Percentiles rank a stretch among this genome's conserved stretches.
These are phyloP conservation scores for Polyergus mexicanus DNA, from an alignment of 1,140 invertebrate species.

Conservation along the genomic window DNA sequence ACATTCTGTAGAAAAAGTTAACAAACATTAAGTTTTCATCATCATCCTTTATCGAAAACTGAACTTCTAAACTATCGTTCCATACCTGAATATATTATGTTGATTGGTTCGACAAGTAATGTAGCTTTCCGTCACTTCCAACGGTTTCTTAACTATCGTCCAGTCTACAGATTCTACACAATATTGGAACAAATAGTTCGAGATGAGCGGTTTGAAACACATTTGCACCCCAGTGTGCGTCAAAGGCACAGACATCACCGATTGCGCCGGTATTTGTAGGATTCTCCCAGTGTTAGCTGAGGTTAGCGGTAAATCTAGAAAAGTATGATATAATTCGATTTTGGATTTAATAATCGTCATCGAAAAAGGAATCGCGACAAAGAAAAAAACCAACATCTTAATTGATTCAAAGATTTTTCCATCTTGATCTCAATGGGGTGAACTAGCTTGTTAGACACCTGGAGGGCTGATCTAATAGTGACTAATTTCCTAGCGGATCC, in stretches of 20 bases:
- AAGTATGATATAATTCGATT: neutral
- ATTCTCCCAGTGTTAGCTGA: conserved; percentile 73
- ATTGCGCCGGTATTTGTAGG: conserved; percentile 83
- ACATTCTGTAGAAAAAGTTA: conserved; percentile 89
- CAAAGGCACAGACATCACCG: conserved; percentile 89
- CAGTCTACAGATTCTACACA: conserved; percentile 89
- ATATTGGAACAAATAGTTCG: conserved; percentile 87
- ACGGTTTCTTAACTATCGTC: conserved; percentile 88
- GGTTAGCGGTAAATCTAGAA: conserved; percentile 75
- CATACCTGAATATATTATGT: conserved; percentile 81
- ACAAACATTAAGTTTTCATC: neutral
- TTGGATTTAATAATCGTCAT: neutral
- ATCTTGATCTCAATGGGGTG: conserved; percentile 91
- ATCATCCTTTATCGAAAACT: neutral
- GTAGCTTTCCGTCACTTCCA: conserved; percentile 87
- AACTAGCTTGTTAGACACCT: conserved; percentile 92
- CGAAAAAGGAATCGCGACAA: neutral
- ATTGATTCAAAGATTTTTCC: conserved; percentile 86
- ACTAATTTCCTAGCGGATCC: conserved; percentile 97
- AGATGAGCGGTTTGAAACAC: conserved; percentile 87
- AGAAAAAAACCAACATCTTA: conserved; percentile 80
- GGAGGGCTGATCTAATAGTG: conserved; percentile 96
- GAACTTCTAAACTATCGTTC: neutral
- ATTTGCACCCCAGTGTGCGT: conserved; percentile 89
- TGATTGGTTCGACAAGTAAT: conserved; percentile 84